Evolutionary conservation across 2,888 invertebrate species (phyloP).

Genomic region (Dione juno): DNA sequence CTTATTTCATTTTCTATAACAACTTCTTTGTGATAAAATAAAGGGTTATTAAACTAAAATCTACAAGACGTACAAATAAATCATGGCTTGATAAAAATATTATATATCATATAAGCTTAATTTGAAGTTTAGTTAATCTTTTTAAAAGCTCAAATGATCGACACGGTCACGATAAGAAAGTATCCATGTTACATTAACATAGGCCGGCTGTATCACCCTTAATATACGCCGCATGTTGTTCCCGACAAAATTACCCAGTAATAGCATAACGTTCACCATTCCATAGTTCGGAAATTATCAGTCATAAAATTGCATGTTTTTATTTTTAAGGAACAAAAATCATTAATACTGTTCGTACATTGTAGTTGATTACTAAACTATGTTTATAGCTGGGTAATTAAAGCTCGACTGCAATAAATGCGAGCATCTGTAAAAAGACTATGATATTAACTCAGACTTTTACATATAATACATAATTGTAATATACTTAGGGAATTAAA

Average conservation of each 20-base stretch:
- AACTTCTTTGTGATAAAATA: no score
- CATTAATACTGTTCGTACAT: constrained; percentile 49
- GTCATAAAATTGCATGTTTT: constrained; percentile 77
- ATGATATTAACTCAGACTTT: constrained; percentile 10
- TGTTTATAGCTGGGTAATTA: constrained; percentile 43
- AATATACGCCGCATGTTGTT: constrained; percentile 69
- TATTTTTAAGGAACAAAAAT: constrained; percentile 64
- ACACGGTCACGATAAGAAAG: constrained; percentile 66
- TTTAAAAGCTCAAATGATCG: constrained; percentile 36
- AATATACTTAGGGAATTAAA: neutral
- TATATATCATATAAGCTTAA: constrained; percentile 11
- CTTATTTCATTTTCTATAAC: no score
- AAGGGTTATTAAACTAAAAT: no score
- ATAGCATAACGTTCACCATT: constrained; percentile 74
- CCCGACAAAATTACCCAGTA: constrained; percentile 75
- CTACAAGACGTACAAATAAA: neutral
- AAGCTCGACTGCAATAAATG: constrained; percentile 36
- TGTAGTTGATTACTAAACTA: constrained; percentile 36
- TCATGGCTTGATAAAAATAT: neutral
- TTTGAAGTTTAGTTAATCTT: constrained; percentile 28
- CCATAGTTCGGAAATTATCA: constrained; percentile 81
- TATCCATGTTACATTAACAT: constrained; percentile 75
- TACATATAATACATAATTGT: neutral
- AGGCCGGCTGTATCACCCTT: constrained; percentile 65
- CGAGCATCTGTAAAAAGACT: constrained; percentile 27